phyloP scores from a whole-genome alignment of 2,797 vertebrate species.

The Hipposideros larvatus region DNA sequence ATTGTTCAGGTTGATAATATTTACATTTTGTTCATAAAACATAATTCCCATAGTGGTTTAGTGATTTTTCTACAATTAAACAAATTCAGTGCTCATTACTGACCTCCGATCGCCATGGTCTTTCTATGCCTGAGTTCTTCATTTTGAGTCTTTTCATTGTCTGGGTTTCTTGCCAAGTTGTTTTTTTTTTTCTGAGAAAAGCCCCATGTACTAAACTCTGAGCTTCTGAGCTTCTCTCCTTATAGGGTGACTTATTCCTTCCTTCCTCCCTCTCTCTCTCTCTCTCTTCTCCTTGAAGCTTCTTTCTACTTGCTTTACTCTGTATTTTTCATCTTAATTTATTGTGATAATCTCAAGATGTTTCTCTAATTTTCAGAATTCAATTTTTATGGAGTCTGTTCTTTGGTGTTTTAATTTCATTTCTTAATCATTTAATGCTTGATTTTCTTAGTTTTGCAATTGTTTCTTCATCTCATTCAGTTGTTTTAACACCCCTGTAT shows the following conservation, averaged over 20 bases:
- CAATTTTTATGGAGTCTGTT: neutral
- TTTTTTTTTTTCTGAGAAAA: slow-evolving; percentile 10
- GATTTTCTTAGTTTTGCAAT: neutral
- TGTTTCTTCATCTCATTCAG: neutral
- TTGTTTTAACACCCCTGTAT: neutral
- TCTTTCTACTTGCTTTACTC: neutral
- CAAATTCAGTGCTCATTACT: neutral
- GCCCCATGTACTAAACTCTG: neutral
- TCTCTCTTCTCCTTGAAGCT: neutral
- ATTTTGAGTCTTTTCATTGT: neutral
- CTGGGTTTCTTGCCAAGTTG: neutral
- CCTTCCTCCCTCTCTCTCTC: neutral
- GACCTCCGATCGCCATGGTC: neutral
- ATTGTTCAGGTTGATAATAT: slow-evolving; percentile 6
- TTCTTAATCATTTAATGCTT: neutral
- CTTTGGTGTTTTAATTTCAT: neutral
- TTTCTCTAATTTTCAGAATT: neutral
- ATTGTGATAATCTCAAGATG: neutral
- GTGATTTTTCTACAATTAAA: neutral
- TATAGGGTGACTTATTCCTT: neutral
- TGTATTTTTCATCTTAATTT: slow-evolving; percentile 22
- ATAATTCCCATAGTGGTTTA: neutral
- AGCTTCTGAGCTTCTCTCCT: neutral
- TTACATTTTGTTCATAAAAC: slow-evolving; percentile 27
- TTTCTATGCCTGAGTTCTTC: neutral